phyloP scores from a whole-genome alignment of 2,888 invertebrate species.

The Drosophila imparisetae region DNA sequence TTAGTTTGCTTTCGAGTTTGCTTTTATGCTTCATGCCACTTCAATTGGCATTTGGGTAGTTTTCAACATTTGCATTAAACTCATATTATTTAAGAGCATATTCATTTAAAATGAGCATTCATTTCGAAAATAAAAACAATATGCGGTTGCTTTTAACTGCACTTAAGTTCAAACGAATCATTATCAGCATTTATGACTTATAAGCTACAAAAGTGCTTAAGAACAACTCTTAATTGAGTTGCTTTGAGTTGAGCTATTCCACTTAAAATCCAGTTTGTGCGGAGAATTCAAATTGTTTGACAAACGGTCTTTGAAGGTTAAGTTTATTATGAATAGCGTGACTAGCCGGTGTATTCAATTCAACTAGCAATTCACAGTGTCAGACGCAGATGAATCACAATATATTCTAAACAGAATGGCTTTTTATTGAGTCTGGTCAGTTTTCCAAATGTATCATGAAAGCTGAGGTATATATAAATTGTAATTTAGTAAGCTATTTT shows the following conservation, averaged over 20 bases:
- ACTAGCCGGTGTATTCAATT: background rate
- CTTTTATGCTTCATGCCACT: background rate
- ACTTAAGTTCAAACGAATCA: background rate
- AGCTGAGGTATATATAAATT: background rate
- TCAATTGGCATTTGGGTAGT: background rate
- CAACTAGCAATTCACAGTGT: background rate
- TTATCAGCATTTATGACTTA: background rate
- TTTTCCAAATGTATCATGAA: background rate
- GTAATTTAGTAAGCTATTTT: background rate
- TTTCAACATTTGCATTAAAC: background rate
- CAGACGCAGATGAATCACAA: background rate
- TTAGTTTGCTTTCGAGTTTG: constrained; percentile 11
- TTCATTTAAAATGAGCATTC: background rate
- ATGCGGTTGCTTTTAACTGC: background rate
- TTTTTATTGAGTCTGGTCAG: constrained; percentile 11
- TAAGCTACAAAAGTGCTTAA: background rate
- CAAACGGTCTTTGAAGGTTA: background rate
- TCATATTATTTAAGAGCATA: background rate
- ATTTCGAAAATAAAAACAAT: no score
- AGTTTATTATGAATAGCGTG: background rate
- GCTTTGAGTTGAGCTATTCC: no score
- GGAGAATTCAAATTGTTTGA: background rate
- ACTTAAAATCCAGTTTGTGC: background rate
- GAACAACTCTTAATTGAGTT: background rate
- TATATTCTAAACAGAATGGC: background rate